Evolutionary conservation across 2,113 vertebrate species (phyloP).

Genomic region (Syngnathoides biaculeatus): DNA sequence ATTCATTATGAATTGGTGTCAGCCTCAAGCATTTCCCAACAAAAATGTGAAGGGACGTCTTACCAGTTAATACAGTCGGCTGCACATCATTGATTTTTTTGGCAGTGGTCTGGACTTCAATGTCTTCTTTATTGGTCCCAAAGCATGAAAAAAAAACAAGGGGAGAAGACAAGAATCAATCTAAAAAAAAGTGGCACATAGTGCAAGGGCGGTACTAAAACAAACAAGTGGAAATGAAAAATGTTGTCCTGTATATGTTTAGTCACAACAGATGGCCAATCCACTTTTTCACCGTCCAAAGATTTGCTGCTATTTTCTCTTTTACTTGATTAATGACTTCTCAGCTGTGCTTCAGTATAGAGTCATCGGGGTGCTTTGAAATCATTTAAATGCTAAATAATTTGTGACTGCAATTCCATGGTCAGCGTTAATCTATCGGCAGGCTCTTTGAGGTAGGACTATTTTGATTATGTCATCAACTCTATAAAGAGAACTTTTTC

Average conservation of each 20-base stretch:
- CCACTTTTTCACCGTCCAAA: slow-evolving; percentile 24
- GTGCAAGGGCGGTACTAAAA: slow-evolving; percentile 6
- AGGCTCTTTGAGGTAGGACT: slow-evolving; percentile 32
- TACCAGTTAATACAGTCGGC: slow-evolving; percentile 25
- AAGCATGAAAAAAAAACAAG: not conserved
- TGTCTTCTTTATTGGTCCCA: slow-evolving; percentile 5
- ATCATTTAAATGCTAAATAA: slow-evolving; percentile 47
- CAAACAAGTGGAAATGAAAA: not conserved
- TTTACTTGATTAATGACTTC: slow-evolving; percentile 33
- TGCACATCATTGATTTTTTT: not conserved
- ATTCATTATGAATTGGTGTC: not conserved
- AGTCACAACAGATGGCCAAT: slow-evolving; percentile 10
- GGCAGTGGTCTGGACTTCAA: not conserved
- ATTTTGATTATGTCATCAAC: slow-evolving; percentile 20
- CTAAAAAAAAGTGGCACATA: not conserved
- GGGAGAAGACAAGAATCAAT: not conserved
- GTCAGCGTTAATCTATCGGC: slow-evolving; percentile 38
- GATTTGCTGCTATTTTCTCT: slow-evolving; percentile 30
- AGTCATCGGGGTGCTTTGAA: slow-evolving; percentile 32
- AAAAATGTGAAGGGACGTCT: not conserved
- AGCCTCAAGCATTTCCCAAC: not conserved
- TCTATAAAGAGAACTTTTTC: not conserved
- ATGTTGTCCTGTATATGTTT: slow-evolving; percentile 18
- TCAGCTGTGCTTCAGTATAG: slow-evolving; percentile 12
- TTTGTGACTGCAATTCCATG: slow-evolving; percentile 36